Conservation (phyloP, 2,113 vertebrate genomes). For the Aegithalos caudatus region DNA sequence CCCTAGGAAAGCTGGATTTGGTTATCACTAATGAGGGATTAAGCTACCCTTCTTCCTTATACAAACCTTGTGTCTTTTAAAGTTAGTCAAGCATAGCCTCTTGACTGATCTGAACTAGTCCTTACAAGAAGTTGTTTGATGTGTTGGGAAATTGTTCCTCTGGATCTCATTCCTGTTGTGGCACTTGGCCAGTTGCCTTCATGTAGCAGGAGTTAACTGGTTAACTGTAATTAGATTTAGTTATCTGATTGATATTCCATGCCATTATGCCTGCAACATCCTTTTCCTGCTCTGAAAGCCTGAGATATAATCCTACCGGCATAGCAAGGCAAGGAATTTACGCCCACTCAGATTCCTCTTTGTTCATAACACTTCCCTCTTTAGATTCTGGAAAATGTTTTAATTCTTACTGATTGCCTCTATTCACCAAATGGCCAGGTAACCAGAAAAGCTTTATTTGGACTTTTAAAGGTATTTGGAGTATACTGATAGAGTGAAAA, state of each 20-base stretch:
- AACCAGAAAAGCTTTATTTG: neutral
- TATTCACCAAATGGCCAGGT: neutral
- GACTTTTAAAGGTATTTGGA: neutral
- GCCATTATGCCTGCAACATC: constrained; percentile 28
- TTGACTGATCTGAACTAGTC: neutral
- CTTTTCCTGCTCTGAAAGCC: constrained; percentile 38
- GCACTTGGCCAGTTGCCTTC: neutral
- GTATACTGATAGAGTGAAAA: neutral
- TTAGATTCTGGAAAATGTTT: neutral
- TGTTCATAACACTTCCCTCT: neutral
- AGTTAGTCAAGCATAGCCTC: neutral
- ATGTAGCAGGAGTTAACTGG: neutral
- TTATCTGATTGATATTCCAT: constrained; percentile 38
- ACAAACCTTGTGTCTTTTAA: neutral
- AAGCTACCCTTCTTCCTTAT: neutral
- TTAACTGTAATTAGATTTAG: neutral
- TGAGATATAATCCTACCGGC: neutral
- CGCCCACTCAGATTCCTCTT: constrained; percentile 6
- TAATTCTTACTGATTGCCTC: neutral
- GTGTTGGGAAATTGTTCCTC: neutral
- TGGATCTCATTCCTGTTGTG: neutral
- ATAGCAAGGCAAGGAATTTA: neutral
- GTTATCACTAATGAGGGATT: neutral
- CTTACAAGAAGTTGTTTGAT: neutral
- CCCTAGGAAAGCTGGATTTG: neutral